Percentiles rank a stretch among this genome's conserved stretches.
Conservation (phyloP, 37 sponge, comb jelly and placozoan genomes). For the Theonella swinhoei region DNA sequence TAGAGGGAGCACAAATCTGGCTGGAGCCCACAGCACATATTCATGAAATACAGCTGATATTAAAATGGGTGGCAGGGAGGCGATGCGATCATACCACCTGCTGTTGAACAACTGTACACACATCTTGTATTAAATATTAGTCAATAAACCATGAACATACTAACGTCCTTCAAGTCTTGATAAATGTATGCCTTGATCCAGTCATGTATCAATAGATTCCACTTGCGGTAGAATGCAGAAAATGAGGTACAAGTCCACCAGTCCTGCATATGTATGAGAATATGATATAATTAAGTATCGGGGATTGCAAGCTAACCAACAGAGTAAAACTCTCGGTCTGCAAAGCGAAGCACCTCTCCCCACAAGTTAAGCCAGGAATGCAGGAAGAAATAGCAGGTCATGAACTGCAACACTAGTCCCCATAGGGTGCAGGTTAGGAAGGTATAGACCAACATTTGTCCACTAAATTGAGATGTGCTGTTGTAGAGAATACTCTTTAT, state of each 20-base stretch:
- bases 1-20: slow-evolving; percentile 75
- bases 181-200: slow-evolving; percentile 92
- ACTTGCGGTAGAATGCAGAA: slow-evolving; percentile 81
- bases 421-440: slow-evolving; percentile 59
- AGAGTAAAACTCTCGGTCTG: slow-evolving; percentile 85
- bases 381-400: slow-evolving; percentile 85
- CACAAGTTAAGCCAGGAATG: slow-evolving; percentile 82
- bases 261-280: slow-evolving; percentile 44
- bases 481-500: background rate
- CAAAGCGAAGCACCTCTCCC: slow-evolving; percentile 81
- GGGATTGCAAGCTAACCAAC: slow-evolving; percentile 27
- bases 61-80: slow-evolving; percentile 65
- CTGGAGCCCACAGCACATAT: slow-evolving; percentile 78
- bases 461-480: background rate
- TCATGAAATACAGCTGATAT: slow-evolving; percentile 85
- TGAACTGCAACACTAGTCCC: slow-evolving; percentile 67
- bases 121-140: background rate
- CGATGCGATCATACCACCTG: slow-evolving; percentile 42
- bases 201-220: slow-evolving; percentile 89
- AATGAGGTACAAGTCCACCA: slow-evolving; percentile 90
- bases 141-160: slow-evolving; percentile 3
- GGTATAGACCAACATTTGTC: slow-evolving; percentile 11
- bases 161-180: slow-evolving; percentile 72
- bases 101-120: slow-evolving; percentile 53
- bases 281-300: background rate